Evolutionary conservation across 2,888 invertebrate genomes (phyloP).

Genomic region (Synanthedon andrenaeformis): DNA sequence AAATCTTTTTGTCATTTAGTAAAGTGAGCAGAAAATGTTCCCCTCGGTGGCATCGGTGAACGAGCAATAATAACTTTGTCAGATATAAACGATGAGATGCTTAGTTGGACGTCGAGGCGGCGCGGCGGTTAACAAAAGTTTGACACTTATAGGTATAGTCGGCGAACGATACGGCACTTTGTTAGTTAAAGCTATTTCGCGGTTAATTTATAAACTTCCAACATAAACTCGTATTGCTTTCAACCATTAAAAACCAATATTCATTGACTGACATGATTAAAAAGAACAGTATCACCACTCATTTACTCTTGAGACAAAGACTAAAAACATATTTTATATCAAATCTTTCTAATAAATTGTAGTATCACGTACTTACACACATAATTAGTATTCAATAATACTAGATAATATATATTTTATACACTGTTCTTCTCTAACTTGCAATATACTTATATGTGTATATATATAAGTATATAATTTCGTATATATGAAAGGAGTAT

Average conservation of each 20-base stretch:
- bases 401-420: no score
- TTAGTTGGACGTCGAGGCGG: conserved; percentile 26
- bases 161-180: conserved; percentile 33
- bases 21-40: conserved; percentile 17
- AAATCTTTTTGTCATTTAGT: conserved; percentile 35
- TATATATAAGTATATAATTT: no score
- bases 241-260: not conserved
- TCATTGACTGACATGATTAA: no score
- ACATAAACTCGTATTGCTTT: not conserved
- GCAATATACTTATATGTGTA: no score
- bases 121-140: conserved; percentile 24
- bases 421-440: no score
- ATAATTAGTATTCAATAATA: no score
- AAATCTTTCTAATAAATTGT: no score
- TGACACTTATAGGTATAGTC: conserved; percentile 34
- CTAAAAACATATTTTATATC: no score
- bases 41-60: conserved; percentile 23
- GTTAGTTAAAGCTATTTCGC: conserved; percentile 10
- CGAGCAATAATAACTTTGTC: conserved; percentile 50
- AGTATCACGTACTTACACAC: no score
- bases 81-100: conserved; percentile 41
- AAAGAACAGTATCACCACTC: no score
- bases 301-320: no score
- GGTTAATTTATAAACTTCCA: not conserved
- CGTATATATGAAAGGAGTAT: no score